Evolutionary conservation across 1,140 invertebrate genomes (phyloP), one percentile per base, ranked within the genome.

Genomic region (Sarcophaga bullata): DNA sequence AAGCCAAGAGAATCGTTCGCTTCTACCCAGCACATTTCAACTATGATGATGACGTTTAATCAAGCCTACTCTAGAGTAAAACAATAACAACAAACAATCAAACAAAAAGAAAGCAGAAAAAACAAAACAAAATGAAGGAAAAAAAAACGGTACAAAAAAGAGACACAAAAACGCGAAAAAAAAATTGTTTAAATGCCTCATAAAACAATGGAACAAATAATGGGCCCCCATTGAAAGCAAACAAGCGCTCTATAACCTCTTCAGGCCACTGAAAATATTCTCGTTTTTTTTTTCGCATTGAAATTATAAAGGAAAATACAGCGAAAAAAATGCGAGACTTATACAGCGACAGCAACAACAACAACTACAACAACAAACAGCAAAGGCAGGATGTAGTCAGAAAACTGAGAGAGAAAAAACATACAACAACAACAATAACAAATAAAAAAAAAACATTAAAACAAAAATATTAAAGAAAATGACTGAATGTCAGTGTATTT

Each of bases 121-220:
- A 72, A 17, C 62, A 6, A 17, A 72, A 72, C 8, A 13, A 62
- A 25, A 68, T 49, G 80, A 68, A 47, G 80, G 62, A 10, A 81
- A 58, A 19, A 11, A 49, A 11, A 62, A 48, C 8, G 52, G 15
- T 54, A 48, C 48, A 81, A 72, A 72, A 48, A 49, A 58, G 17
- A 81, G 17, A 76, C 13, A 81, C 17, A 72, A 81, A 72, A 72
- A 68, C 17, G 37, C 15, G 68, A 49, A 49, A 62, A 81, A 58
- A 19, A 52, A 81, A 81, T 47, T 50, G 48, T 78, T 48, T 81
- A 72, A 72, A 72, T 68, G 80, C 80, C 80, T 68, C 80, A 72
- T 81, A 81, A 81, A 81, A 81, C 80, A 81, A 81, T 81, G 68
- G 52, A 81, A 62, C 54, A 81, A 81, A 81, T 72, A 81, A 81